Evolutionary conservation across 2,113 vertebrate genomes (phyloP).

Genomic region (Petromus typicus): DNA sequence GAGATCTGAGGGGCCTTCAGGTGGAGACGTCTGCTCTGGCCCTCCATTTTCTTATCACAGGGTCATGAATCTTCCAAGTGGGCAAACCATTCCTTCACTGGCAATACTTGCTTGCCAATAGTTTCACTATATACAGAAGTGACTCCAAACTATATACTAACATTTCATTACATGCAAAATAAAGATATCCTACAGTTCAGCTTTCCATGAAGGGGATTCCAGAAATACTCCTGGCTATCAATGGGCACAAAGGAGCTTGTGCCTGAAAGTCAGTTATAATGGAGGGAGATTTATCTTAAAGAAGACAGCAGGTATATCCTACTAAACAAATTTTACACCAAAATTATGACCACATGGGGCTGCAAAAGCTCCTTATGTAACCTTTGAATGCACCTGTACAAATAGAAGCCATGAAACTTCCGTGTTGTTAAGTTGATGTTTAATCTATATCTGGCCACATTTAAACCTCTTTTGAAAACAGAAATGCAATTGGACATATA

Average conservation of each 20-base stretch:
- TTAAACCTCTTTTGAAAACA: too few species aligned
- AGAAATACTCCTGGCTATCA: not conserved
- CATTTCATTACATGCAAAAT: not conserved
- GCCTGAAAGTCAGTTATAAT: not conserved
- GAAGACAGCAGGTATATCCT: not conserved
- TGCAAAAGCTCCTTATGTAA: not conserved
- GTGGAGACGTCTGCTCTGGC: not conserved
- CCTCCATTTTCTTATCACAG: not conserved
- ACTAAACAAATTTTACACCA: not conserved
- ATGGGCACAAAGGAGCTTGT: not conserved
- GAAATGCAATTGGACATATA: slow-evolving; percentile 23
- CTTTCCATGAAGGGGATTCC: not conserved
- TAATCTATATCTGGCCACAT: not conserved
- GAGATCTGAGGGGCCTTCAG: not conserved
- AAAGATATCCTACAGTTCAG: not conserved
- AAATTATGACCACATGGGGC: not conserved
- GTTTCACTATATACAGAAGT: not conserved
- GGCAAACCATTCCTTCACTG: not conserved
- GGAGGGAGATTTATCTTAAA: not conserved
- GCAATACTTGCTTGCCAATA: not conserved
- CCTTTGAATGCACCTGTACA: not conserved
- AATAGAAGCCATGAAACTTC: not conserved
- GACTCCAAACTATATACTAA: not conserved
- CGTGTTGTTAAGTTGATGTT: not conserved
- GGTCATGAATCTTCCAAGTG: not conserved